These are phyloP conservation scores for Chirona hameri DNA, from an alignment of 2,888 invertebrate species.

Conservation along the genomic window DNA sequence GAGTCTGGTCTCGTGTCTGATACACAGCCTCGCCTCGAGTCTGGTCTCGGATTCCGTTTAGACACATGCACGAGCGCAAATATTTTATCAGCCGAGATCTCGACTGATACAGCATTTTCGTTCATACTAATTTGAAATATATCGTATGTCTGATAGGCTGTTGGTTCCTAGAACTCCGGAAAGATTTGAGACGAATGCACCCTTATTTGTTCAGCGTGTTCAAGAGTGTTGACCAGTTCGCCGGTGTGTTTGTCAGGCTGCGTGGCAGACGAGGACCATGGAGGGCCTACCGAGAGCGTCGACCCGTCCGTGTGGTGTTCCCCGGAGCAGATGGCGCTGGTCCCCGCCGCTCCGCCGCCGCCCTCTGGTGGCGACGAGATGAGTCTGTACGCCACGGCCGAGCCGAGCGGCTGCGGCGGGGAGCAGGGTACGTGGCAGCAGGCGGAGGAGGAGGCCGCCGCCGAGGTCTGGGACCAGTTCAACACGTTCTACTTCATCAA, in stretches of 20 bases:
- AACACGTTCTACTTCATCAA: slow-evolving; percentile 90
- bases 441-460: neutral
- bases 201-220: no score
- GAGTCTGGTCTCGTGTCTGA: no score
- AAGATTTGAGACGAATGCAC: no score
- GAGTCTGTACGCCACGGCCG: neutral
- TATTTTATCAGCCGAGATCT: no score
- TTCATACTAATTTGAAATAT: no score
- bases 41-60: no score
- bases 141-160: no score
- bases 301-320: neutral
- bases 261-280: neutral
- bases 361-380: neutral
- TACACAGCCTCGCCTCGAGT: no score
- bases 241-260: neutral
- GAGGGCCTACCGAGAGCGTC: neutral
- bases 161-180: no score
- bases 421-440: neutral
- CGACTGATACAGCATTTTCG: no score
- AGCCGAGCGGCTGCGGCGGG: neutral
- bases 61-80: no score
- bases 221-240: neutral
- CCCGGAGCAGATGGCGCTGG: neutral
- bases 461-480: slow-evolving; percentile 60
- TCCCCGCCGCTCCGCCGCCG: neutral